These are phyloP conservation scores for Podarcis lilfordi DNA, from an alignment of 2,797 vertebrate species.

Conservation along the genomic window DNA sequence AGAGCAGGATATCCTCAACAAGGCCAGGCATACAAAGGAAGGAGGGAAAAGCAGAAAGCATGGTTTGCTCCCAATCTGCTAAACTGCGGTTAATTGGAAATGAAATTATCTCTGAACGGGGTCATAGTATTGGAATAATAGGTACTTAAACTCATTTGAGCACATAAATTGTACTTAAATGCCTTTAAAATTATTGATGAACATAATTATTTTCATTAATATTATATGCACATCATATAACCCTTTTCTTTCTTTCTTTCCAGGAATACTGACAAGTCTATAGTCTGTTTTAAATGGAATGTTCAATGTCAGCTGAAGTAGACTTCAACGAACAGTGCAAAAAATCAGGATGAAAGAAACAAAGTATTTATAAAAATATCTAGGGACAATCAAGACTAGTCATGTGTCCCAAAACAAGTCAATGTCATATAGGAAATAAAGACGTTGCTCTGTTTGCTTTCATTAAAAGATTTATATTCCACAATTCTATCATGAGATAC, in stretches of 20 bases:
- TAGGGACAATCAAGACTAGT: background rate
- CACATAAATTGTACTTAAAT: background rate
- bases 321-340: background rate
- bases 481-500: background rate
- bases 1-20: background rate
- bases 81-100: background rate
- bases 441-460: background rate
- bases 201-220: background rate
- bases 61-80: background rate
- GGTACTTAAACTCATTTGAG: background rate
- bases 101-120: background rate
- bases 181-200: background rate
- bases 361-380: background rate
- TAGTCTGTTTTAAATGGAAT: background rate
- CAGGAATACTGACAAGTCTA: background rate
- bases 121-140: background rate
- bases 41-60: background rate
- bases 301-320: background rate
- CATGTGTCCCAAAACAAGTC: background rate
- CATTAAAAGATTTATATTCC: background rate
- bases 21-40: background rate
- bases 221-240: background rate
- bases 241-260: background rate
- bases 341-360: background rate
- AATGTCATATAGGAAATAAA: background rate